Conservation (phyloP, 2,797 vertebrate genomes). For the Zalophus californianus region DNA sequence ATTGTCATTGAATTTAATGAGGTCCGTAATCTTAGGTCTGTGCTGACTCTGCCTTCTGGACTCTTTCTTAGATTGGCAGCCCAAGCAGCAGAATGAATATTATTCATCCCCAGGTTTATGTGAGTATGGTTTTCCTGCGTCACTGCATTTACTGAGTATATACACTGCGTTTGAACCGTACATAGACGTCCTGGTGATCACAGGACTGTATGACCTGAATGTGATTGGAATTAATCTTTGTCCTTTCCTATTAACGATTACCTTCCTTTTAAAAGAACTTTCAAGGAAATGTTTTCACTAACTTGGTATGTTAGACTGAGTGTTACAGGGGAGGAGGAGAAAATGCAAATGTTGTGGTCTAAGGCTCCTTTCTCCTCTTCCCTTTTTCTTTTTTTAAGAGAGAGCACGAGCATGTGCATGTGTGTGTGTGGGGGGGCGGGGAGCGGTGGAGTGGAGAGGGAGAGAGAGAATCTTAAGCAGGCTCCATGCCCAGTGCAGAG, state of each 20-base stretch:
- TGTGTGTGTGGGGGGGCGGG: too few species aligned
- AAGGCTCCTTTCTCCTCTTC: background rate
- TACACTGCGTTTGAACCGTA: rapidly evolving
- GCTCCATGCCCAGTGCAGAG: background rate
- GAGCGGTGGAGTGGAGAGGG: background rate
- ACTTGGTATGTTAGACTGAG: background rate
- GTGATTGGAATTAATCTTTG: background rate
- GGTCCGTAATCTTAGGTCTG: background rate
- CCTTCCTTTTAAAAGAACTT: conserved; percentile 47
- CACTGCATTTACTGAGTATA: background rate
- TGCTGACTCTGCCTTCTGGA: conserved; percentile 58
- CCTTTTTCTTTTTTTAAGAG: background rate
- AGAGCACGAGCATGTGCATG: background rate
- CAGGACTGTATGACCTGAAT: background rate
- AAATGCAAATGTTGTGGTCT: background rate
- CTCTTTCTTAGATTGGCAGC: conserved; percentile 94
- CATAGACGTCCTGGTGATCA: background rate
- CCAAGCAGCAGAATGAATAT: conserved; percentile 97
- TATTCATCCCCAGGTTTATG: conserved; percentile 99
- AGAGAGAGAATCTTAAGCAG: background rate
- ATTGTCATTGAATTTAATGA: background rate
- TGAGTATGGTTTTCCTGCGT: conserved; percentile 88
- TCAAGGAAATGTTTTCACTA: background rate
- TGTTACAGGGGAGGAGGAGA: background rate
- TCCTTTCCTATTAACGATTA: background rate